phyloP scores from a whole-genome alignment of 1,140 invertebrate species.

The Drosophila bifasciata region DNA sequence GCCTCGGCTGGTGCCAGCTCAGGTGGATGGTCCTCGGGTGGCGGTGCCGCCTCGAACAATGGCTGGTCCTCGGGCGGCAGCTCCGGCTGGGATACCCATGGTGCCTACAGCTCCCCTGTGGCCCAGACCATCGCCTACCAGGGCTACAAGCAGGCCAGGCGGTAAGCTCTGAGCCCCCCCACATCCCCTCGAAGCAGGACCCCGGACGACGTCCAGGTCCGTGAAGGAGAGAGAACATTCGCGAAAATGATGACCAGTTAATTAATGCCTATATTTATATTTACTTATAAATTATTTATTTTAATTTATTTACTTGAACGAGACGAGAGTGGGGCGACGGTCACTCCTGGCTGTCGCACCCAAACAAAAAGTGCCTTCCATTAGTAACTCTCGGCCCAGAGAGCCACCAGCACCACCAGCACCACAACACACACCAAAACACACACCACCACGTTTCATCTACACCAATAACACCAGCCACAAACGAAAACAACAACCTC shows the following conservation, averaged over 20 bases:
- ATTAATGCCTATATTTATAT: conserved; percentile 78
- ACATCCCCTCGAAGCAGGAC: conserved; percentile 28
- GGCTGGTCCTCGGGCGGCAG: conserved; percentile 73
- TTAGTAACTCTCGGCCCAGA: conserved; percentile 47
- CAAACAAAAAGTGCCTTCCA: conserved; percentile 72
- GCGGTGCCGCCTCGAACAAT: conserved; percentile 61
- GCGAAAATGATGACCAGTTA: conserved; percentile 72
- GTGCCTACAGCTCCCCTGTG: conserved; percentile 83
- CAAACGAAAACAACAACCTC: conserved; percentile 50
- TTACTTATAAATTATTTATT: conserved; percentile 83
- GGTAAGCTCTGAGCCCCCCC: conserved; percentile 53
- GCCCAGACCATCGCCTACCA: conserved; percentile 84
- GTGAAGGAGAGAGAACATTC: conserved; percentile 71
- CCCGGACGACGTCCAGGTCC: conserved; percentile 31
- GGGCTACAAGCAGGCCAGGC: conserved; percentile 82
- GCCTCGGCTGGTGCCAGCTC: conserved; percentile 53
- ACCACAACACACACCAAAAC: conserved; percentile 46
- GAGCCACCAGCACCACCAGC: conserved; percentile 13
- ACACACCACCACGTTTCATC: conserved; percentile 59
- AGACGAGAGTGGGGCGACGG: conserved; percentile 61
- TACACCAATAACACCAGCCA: conserved; percentile 27
- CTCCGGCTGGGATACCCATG: conserved; percentile 82
- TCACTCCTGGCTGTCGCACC: conserved; percentile 7
- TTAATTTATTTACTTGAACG: conserved; percentile 82
- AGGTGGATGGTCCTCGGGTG: conserved; percentile 77